Base-by-base conservation (phyloP, 2,113 vertebrate species). In the Neolamprologus variostigma region DNA sequence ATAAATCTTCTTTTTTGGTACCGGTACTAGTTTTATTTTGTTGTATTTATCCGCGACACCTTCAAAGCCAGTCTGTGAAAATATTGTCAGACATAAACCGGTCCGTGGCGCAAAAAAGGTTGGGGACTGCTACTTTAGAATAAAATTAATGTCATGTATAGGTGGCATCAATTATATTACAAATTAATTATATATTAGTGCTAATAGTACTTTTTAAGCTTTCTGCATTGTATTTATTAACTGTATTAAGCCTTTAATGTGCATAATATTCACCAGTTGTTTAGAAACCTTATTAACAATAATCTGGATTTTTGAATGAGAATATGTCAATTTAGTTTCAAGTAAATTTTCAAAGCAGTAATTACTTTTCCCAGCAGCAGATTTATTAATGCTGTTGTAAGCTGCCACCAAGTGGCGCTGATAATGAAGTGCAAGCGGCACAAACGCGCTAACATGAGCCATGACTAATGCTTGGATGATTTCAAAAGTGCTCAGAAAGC, bases 361-460 rank as follows among this genome's bases (percentile, higher is more conserved):
- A 71, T 33, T 23, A 26, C 23, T 31, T 12, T 63, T 23, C 16
- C 55, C 45, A 26, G 59, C 37, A 45, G 66, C 3, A 2, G n/a
- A 31, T 66, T 50, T 53, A 9, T 78, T 66, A 47, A 17, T 57
- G 23, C 78, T 81, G 40, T 33, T 84, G 21, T 88, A 13, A 76
- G 59, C 91, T 92, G 89, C 92, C 94, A 97, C 88, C 96, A 97
- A 86, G 93, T 91, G 94, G 92, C 10, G 1, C 10, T 8, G 26
- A 54, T 13, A 9, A 19, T 21, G 11, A 85, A 91, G 23, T 78
- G 66, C 94, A 84, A 68, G 45, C 2, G 2, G 3, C 40, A 11
- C 71, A 50, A 19, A 28, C 3, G 42, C 4, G 26, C 71, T 50
- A n/a, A 50, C 10, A n/a, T 51, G 26, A 78, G 26, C 45, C 42